Evolutionary conservation across 2,888 invertebrate species (phyloP), one percentile per base, ranked within the genome.

Genomic region (Tetanocera ferruginea): DNA sequence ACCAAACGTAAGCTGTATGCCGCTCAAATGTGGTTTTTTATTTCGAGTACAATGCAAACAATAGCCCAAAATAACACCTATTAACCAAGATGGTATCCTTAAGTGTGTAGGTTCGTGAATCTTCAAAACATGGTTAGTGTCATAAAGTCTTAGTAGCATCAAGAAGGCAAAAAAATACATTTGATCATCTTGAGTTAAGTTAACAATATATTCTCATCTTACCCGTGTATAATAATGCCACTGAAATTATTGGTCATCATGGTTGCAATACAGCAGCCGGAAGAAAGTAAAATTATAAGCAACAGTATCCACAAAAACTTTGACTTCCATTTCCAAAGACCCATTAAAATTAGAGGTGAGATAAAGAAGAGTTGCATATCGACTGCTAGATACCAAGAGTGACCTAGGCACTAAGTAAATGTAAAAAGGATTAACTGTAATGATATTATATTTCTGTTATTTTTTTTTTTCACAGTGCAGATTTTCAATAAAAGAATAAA

Each of bases 361-460:
- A 52, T 23, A 2, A 66, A 28, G 17, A 62, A 62, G 14, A 92
- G 84, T 83, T 92, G 92, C 86, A 91, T 91, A 75, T 92, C 92
- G 3, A 92, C 90, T 1, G 91, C 89, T n/a, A 92, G 84, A 80
- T 92, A 92, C 92, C 92, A 92, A 1, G 91, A 88, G 80, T 91
- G 92, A 17, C 86, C 86, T 72, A 92, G 81, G 82, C 92, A 92
- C 89, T 88, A 37, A 8, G 8, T 6, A 8, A 37, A 37, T 37
- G 37, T 8, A 37, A 37, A 8, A 37, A 37, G 8, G 5, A 37
- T 37, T 37, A 6, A 6, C 8, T 37, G 31, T 31, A 31, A 5
- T 31, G 5, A 31, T 31, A 5, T 5, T 4, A 4, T 31, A 31
- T 4, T n/a, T n/a, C n/a, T n/a, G n/a, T n/a, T n/a, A n/a, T n/a